Evolutionary conservation across 2,113 vertebrate species (phyloP).

Genomic region (Podilymbus podiceps): DNA sequence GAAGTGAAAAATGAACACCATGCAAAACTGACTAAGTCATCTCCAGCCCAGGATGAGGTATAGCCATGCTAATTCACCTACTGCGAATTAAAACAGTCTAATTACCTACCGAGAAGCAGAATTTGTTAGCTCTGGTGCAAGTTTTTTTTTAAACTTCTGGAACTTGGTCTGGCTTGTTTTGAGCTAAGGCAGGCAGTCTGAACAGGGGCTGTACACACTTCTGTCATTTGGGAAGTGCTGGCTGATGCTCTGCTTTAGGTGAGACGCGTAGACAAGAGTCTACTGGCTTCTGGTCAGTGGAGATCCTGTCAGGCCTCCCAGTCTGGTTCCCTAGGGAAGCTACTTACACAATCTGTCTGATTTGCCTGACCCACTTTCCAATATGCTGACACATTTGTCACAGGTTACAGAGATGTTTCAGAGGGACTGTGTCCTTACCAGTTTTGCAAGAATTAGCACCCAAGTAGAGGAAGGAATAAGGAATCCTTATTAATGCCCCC

Average conservation of each 20-base stretch:
- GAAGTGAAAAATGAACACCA: background rate
- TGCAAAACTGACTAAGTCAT: background rate
- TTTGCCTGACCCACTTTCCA: constrained; percentile 59
- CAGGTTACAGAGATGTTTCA: background rate
- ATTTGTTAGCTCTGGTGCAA: background rate
- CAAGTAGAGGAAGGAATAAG: background rate
- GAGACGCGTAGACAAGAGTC: background rate
- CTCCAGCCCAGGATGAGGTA: background rate
- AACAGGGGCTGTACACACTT: background rate
- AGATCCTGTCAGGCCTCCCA: background rate
- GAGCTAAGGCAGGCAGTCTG: background rate
- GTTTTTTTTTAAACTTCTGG: background rate
- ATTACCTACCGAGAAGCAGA: background rate
- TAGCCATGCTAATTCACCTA: background rate
- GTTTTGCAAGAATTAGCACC: constrained; percentile 10
- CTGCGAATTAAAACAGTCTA: background rate
- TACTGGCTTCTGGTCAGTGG: constrained; percentile 16
- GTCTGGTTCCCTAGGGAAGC: constrained; percentile 58
- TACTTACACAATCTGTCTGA: constrained; percentile 8
- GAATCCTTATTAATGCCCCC: background rate
- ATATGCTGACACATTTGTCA: constrained; percentile 29
- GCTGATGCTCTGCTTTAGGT: background rate
- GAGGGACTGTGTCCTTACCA: background rate
- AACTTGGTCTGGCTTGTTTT: constrained; percentile 10
- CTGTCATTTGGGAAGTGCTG: background rate